Evolutionary conservation across 2,888 invertebrate genomes (phyloP), one percentile per base, ranked within the genome.

Genomic region (Junonia oenone): DNA sequence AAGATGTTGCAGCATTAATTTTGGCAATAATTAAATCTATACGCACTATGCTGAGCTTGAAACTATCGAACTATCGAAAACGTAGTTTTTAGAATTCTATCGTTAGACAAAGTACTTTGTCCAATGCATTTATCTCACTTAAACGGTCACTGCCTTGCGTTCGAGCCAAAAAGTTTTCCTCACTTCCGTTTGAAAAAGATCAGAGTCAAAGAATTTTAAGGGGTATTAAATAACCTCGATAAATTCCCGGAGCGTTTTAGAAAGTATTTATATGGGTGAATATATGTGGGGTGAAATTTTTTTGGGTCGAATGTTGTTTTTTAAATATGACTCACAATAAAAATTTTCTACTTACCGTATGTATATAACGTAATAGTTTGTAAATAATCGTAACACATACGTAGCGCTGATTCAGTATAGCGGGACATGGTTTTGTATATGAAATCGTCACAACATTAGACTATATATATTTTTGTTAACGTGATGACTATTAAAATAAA

Each of bases 401-500:
- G 62, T 67, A 67, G 67, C 56, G 27, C 26, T 40, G 61, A 65
- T 71, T 58, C 35, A 40, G 65, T 62, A 57, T 63, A 62, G 52
- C 62, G 65, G 59, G 68, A 74, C 73, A 73, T 78, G 72, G 68
- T 76, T 74, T 75, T 82, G 78, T 83, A 81, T 75, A 78, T 75
- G 72, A 69, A 75, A 72, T 73, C 76, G 78, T 73, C 80, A 75
- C 81, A 77, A 74, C 78, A 63, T 77, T 87, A 87, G 81, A 82
- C 78, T 85, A 83, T 87, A 83, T 86, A 84, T 88, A 89, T 89
- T 89, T 89, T 89, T 88, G 88, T 88, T 89, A 88, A 85, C 71
- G 86, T 85, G 86, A 88, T 86, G 85, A 88, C 81, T 87, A 87
- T 86, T 85, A 86, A 88, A 84, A 87, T 88, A 87, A 89, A 88